Base-by-base conservation (phyloP, 2,888 invertebrate species). In the Auanema sp. region DNA sequence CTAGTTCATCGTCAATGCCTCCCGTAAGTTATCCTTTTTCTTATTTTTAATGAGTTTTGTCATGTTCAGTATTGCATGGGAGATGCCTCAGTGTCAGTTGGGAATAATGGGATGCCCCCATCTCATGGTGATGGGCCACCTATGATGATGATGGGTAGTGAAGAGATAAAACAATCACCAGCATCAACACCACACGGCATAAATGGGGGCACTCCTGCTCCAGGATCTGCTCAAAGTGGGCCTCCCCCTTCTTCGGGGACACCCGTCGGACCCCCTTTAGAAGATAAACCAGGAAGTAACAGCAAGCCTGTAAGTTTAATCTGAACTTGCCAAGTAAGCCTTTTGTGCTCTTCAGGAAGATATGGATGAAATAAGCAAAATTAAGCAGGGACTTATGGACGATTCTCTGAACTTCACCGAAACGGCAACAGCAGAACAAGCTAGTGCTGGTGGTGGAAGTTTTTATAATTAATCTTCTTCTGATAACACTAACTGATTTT, bases 341-440 rank as follows among this genome's bases (percentile, higher is more conserved):
- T 5, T 23, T 25, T 8, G 18, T 12, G 33, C 11, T 57, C 56
- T 69, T 47, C 66, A 71, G 69, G 70, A 71, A 42, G 77, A 76
- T 33, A 64, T 52, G 44, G 64, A 84, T 86, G 97, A 96, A 89
- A 98, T 98, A 88, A 89, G 96, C 88, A 97, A 97, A 90, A 97
- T 98, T 87, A 97, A 97, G 89, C 96, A 96, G 88, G 94, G 93
- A 89, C 96, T 98, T 94, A 95, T 97, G 88, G 96, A 97, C 87
- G 97, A 97, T 88, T 96, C 47, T 47, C 47, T 18, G 47, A 18
- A 16, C 47, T 47, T 47, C 47, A 18, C 21, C 5, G 16, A 47
- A 47, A 47, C 47, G 21, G 47, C 47, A 16, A 47, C 16, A 47
- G 2, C 16, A 47, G 2, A 21, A 1, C 21, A 47, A 16, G 47